A percentile compares a stretch with the other conserved stretches of the same genome.
Conservation (phyloP, 2,888 invertebrate genomes). For the Metopia argyrocephala region DNA sequence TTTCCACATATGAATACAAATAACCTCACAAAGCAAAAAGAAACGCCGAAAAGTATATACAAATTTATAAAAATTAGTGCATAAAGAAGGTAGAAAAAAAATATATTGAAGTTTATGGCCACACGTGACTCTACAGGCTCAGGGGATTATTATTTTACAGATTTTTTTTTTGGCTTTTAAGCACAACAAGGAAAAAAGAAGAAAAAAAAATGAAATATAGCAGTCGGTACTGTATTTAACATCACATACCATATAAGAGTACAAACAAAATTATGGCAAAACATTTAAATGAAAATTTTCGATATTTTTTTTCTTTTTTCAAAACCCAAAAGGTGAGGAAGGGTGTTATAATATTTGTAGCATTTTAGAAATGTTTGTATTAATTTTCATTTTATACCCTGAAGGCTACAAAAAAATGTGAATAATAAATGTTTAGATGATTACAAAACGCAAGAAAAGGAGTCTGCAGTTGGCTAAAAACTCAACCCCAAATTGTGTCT, state of each 20-base stretch:
- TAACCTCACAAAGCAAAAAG: slow-evolving; percentile 32
- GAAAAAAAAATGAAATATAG: slow-evolving; percentile 26
- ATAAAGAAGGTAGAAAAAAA: background rate
- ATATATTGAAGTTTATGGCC: slow-evolving; percentile 59
- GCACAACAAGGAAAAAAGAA: slow-evolving; percentile 23
- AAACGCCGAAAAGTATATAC: slow-evolving; percentile 10
- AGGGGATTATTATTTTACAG: slow-evolving; percentile 65
- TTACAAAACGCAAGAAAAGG: background rate
- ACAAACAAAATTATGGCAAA: slow-evolving; percentile 16
- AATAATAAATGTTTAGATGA: slow-evolving; percentile 32
- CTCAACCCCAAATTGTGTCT: slow-evolving; percentile 14
- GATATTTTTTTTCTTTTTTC: background rate
- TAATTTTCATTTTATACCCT: slow-evolving; percentile 64
- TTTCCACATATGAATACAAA: slow-evolving; percentile 59
- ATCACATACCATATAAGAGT: slow-evolving; percentile 25
- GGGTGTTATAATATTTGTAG: slow-evolving; percentile 63
- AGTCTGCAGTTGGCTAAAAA: background rate
- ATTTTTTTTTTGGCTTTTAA: slow-evolving; percentile 61
- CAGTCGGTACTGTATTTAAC: slow-evolving; percentile 45
- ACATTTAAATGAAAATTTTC: background rate
- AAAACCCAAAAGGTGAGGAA: slow-evolving; percentile 15
- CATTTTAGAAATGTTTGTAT: slow-evolving; percentile 52
- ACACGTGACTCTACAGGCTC: slow-evolving; percentile 66
- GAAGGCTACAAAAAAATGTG: slow-evolving; percentile 53
- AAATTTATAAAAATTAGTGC: slow-evolving; percentile 51